Evolutionary conservation across 1,140 invertebrate genomes (phyloP).

Genomic region (Temnothorax curvispinosus): DNA sequence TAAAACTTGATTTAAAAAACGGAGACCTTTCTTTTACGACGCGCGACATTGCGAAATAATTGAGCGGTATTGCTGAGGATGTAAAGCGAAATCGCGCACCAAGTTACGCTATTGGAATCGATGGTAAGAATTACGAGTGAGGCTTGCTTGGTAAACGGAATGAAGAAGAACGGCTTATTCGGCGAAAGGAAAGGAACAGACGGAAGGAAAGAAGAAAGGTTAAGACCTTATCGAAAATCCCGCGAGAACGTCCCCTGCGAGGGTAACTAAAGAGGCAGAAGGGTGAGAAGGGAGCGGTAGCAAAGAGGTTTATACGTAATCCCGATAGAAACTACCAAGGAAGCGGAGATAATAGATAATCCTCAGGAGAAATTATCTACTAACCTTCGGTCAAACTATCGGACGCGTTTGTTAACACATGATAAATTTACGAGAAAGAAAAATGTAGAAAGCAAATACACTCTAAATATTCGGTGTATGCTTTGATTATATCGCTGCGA

Average conservation of each 20-base stretch:
- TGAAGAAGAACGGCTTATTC: conserved; percentile 55
- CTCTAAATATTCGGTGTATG: too few species aligned
- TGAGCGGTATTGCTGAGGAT: neutral
- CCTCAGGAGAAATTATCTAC: conserved; percentile 69
- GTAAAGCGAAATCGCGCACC: neutral
- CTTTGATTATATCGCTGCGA: neutral
- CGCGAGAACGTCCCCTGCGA: conserved; percentile 39
- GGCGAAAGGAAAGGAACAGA: neutral
- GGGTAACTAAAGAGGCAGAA: conserved; percentile 19
- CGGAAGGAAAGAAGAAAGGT: conserved; percentile 31
- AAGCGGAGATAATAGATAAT: conserved; percentile 73
- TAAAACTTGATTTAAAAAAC: neutral
- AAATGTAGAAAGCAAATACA: neutral
- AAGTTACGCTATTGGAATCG: conserved; percentile 35
- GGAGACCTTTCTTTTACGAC: neutral
- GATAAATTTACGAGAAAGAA: neutral
- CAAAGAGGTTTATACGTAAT: conserved; percentile 60
- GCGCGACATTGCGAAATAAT: conserved; percentile 17
- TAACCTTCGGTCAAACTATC: conserved; percentile 52
- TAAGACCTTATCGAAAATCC: conserved; percentile 56
- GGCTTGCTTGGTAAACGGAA: conserved; percentile 23
- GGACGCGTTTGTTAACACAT: conserved; percentile 30
- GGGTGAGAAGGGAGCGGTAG: neutral
- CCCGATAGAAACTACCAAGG: conserved; percentile 62
- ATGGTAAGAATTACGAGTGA: conserved; percentile 41